Conservation (phyloP, 2,113 vertebrate genomes). For the Sander lucioperca region DNA sequence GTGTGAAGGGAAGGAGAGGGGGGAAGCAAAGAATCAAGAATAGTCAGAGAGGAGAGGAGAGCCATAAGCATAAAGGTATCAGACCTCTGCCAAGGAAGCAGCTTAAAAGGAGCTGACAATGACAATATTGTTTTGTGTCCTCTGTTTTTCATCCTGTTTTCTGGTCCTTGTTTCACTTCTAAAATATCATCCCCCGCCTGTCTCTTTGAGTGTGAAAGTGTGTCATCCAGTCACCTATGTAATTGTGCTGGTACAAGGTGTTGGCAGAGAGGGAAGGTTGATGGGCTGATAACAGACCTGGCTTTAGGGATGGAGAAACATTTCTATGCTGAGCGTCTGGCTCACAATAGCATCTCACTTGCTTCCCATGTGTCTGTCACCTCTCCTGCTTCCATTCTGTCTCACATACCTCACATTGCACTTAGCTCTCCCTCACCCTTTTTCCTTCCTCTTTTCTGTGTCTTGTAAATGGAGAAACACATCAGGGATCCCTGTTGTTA, state of each 20-base stretch:
- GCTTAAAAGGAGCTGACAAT: conserved; percentile 50
- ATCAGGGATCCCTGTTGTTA: conserved; percentile 53
- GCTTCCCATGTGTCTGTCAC: conserved; percentile 23
- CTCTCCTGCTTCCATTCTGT: conserved; percentile 38
- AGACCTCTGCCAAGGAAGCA: conserved; percentile 36
- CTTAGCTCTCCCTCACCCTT: neutral
- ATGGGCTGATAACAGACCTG: conserved; percentile 69
- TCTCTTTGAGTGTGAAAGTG: conserved; percentile 47
- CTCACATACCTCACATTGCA: conserved; percentile 36
- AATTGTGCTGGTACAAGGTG: conserved; percentile 64
- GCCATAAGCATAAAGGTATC: conserved; percentile 17
- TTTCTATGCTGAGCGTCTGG: conserved; percentile 44
- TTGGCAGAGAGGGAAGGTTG: conserved; percentile 59
- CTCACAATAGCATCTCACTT: conserved; percentile 49
- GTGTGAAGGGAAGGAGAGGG: conserved; percentile 46
- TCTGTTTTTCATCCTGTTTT: conserved; percentile 34
- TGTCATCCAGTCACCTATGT: conserved; percentile 63
- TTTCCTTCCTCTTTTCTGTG: conserved; percentile 9
- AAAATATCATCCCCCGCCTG: conserved; percentile 42
- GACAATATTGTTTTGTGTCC: conserved; percentile 41
- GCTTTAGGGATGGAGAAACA: conserved; percentile 57
- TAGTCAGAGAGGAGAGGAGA: conserved; percentile 26
- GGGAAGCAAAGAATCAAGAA: neutral
- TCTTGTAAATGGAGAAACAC: conserved; percentile 64
- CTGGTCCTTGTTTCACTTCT: conserved; percentile 30